Conservation (phyloP, 2,888 invertebrate genomes). For the Pterostichus madidus region DNA sequence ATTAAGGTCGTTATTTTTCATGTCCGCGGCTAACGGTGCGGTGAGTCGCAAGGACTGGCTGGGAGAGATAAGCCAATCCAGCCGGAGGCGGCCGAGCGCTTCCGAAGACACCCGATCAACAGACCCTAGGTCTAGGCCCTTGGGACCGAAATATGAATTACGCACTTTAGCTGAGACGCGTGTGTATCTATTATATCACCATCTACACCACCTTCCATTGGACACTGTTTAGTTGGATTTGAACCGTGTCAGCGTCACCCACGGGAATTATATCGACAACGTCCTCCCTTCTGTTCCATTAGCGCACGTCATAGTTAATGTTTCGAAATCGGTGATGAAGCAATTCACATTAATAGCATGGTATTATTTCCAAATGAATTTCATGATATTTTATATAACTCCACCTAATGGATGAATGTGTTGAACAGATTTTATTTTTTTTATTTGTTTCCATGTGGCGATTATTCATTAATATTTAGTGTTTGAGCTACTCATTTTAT, state of each 20-base stretch:
- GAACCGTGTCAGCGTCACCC: conserved; percentile 30
- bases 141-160: conserved; percentile 73
- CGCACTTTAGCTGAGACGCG: conserved; percentile 70
- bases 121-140: too few species aligned
- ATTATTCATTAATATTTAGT: background rate
- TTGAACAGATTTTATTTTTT: conserved; percentile 10
- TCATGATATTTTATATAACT: conserved; percentile 34
- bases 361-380: conserved; percentile 54
- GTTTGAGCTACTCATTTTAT: background rate
- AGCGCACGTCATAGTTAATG: conserved; percentile 58
- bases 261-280: conserved; percentile 54
- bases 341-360: conserved; percentile 54
- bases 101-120: conserved; percentile 27
- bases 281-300: conserved; percentile 38
- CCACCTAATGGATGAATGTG: conserved; percentile 39
- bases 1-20: conserved; percentile 76
- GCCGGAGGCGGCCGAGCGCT: conserved; percentile 67
- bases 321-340: conserved; percentile 52
- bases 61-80: conserved; percentile 75
- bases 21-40: conserved; percentile 70
- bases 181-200: conserved; percentile 61
- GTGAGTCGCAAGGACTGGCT: conserved; percentile 71
- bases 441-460: conserved; percentile 1
- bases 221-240: conserved; percentile 27
- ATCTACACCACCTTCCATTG: conserved; percentile 6